Percentiles rank a stretch among this genome's conserved stretches.
Conservation (phyloP, 1,140 invertebrate species). For the Phthorimaea operculella region DNA sequence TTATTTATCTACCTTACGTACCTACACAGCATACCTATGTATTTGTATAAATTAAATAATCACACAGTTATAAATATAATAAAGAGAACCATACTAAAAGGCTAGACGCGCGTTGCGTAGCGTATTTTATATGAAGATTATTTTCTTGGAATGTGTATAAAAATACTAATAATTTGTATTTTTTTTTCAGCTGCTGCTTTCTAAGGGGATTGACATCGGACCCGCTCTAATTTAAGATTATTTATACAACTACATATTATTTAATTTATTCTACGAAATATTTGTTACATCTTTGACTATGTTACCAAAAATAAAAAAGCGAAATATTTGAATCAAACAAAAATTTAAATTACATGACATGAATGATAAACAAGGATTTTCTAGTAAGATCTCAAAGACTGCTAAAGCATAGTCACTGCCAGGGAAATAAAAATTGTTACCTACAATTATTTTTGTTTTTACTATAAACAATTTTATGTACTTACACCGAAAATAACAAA, state of each 20-base stretch:
- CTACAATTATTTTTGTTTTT: constrained; percentile 45
- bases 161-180: too few relatives aligned
- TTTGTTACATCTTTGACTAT: constrained; percentile 51
- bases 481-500: constrained; percentile 48
- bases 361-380: constrained; percentile 18
- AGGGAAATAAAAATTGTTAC: constrained; percentile 51
- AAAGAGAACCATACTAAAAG: too few relatives aligned
- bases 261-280: constrained; percentile 27
- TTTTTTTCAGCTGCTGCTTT: constrained; percentile 61
- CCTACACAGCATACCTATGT: too few relatives aligned
- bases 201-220: constrained; percentile 46
- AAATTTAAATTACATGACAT: constrained; percentile 5
- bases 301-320: constrained; percentile 31
- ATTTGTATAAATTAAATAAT: too few relatives aligned
- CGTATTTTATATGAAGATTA: too few relatives aligned
- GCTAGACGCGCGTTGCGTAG: too few relatives aligned
- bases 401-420: constrained; percentile 64
- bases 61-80: too few relatives aligned
- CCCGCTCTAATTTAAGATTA: constrained; percentile 32
- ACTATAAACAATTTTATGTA: constrained; percentile 52
- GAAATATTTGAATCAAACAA: constrained; percentile 10
- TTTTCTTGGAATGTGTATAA: too few relatives aligned
- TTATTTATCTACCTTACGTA: too few relatives aligned
- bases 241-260: constrained; percentile 25
- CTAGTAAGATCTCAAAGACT: constrained; percentile 58